A percentile compares a stretch with the other conserved stretches of the same genome.
phyloP scores from a whole-genome alignment of 2,113 vertebrate species.

The Corythornis cristatus region DNA sequence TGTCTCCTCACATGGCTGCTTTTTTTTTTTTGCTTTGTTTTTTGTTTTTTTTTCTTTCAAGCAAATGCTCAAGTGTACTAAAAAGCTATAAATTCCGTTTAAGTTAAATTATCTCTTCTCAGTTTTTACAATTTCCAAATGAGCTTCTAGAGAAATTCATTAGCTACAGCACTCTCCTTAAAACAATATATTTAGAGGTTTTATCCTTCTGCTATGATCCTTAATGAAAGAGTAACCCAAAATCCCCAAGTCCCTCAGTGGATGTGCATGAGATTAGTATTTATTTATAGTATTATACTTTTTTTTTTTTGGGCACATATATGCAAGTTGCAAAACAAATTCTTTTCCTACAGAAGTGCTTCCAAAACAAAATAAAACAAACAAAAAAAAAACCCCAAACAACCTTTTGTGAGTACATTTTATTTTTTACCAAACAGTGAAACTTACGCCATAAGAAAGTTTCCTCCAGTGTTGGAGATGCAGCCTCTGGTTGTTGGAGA shows the following conservation, averaged over 20 bases:
- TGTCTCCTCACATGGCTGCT: fast-evolving
- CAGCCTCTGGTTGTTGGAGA: slow-evolving; percentile 93
- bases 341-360: neutral
- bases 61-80: neutral
- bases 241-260: neutral
- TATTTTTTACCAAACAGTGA: neutral
- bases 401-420: neutral
- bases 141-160: neutral
- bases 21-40: neutral
- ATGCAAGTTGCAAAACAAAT: neutral
- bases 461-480: slow-evolving; percentile 93
- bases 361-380: neutral
- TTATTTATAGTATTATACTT: neutral
- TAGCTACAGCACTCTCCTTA: neutral
- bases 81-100: neutral
- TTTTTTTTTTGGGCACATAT: neutral
- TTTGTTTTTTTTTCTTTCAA: neutral
- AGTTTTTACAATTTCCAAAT: neutral
- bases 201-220: neutral
- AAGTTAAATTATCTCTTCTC: neutral
- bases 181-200: neutral
- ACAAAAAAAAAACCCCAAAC: neutral
- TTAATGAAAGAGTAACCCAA: neutral
- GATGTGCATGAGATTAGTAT: neutral
- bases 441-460: slow-evolving; percentile 96